Evolutionary conservation across 2,888 invertebrate species (phyloP).

Genomic region (Sesia bembeciformis): DNA sequence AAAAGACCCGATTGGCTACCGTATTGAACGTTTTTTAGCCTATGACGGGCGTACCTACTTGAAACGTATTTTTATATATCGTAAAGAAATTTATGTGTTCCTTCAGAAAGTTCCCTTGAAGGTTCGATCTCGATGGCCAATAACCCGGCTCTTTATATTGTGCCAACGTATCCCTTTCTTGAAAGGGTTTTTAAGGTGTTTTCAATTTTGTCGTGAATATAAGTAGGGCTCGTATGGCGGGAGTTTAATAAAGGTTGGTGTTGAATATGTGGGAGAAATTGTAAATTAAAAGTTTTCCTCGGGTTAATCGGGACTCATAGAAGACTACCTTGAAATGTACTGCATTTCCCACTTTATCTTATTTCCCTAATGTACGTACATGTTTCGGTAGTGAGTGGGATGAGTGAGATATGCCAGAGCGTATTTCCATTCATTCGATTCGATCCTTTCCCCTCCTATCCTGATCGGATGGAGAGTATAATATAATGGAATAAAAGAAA

Average conservation of each 20-base stretch:
- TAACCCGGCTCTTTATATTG: conserved; percentile 61
- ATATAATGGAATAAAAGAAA: no score
- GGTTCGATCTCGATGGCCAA: conserved; percentile 38
- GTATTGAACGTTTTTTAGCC: no score
- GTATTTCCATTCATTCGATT: no score
- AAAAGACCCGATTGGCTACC: no score
- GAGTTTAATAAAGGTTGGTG: conserved; percentile 53
- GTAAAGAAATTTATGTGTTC: conserved; percentile 60
- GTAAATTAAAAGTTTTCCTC: conserved; percentile 48
- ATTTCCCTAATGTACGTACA: no score
- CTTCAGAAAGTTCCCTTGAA: conserved; percentile 15
- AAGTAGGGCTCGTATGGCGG: conserved; percentile 30
- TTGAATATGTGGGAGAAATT: conserved; percentile 40
- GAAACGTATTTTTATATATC: conserved; percentile 59
- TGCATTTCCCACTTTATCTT: no score
- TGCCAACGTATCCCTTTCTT: conserved; percentile 43
- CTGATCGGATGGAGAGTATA: no score
- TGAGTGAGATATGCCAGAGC: no score
- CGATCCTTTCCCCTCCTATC: no score
- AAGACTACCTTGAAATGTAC: no score
- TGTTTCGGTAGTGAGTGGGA: no score
- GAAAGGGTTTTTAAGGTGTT: conserved; percentile 34
- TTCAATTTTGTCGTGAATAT: conserved; percentile 60
- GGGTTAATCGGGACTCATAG: conserved; percentile 18
- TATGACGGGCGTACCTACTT: conserved; percentile 4